phyloP scores from a whole-genome alignment of 2,797 vertebrate species.

The Hipposideros larvatus region DNA sequence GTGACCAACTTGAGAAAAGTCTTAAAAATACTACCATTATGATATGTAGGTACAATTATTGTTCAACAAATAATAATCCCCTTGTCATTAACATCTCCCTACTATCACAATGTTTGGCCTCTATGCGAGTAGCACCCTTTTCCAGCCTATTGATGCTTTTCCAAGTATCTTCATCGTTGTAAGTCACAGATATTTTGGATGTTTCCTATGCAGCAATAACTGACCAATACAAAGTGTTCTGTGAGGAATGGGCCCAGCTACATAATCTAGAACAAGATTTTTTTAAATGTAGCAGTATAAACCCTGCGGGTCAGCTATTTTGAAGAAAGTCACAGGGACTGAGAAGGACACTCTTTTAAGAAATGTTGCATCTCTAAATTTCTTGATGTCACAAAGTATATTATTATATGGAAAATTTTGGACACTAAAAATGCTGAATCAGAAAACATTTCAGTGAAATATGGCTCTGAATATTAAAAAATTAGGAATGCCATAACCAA shows the following conservation, averaged over 20 bases:
- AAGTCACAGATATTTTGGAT: not conserved
- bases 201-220: not conserved
- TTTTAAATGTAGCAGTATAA: not conserved
- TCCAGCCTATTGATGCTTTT: not conserved
- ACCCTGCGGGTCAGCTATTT: not conserved
- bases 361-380: not conserved
- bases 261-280: not conserved
- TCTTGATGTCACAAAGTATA: not conserved
- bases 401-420: not conserved
- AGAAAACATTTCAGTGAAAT: not conserved
- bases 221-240: not conserved
- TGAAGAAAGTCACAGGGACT: not conserved
- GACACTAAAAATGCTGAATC: not conserved
- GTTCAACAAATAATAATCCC: not conserved
- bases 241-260: not conserved
- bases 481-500: not conserved
- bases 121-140: not conserved
- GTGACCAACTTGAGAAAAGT: not conserved
- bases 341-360: not conserved
- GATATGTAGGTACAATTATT: not conserved
- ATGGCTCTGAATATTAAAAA: not conserved
- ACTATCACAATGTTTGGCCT: not conserved
- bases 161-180: not conserved
- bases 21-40: not conserved
- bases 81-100: not conserved